phyloP scores from a whole-genome alignment of 2,113 vertebrate species.

The Heterotis niloticus region DNA sequence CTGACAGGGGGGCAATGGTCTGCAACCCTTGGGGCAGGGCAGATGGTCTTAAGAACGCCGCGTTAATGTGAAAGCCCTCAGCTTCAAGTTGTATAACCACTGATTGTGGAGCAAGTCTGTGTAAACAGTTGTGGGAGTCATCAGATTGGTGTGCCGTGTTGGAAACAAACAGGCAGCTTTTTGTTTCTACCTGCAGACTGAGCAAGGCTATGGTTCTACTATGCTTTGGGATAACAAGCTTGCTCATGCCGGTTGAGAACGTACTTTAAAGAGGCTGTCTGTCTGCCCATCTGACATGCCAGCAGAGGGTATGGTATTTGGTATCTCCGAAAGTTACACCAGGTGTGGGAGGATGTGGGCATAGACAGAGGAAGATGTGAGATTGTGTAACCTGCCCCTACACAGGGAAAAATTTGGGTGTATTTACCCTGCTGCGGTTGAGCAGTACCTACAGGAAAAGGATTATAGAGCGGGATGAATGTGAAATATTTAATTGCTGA shows the following conservation, averaged over 20 bases:
- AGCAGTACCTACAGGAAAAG: too few species aligned
- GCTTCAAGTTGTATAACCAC: neutral
- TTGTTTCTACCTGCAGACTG: conserved; percentile 42
- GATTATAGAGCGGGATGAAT: too few species aligned
- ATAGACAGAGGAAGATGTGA: too few species aligned
- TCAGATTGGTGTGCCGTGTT: conserved; percentile 38
- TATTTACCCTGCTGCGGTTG: too few species aligned
- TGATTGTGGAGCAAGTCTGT: conserved; percentile 32
- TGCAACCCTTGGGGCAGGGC: neutral
- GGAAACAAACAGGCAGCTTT: conserved; percentile 40
- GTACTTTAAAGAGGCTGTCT: conserved; percentile 1
- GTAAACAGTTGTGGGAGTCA: conserved; percentile 48
- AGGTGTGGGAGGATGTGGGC: too few species aligned
- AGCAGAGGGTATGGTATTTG: too few species aligned
- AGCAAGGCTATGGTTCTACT: conserved; percentile 32
- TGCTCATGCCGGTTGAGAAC: conserved; percentile 12
- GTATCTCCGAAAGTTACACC: too few species aligned
- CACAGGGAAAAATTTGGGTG: too few species aligned
- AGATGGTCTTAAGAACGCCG: neutral
- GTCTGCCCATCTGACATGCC: neutral
- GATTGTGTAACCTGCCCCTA: too few species aligned
- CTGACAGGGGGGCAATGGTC: neutral
- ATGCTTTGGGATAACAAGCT: conserved; percentile 12
- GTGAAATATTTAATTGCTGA: too few species aligned
- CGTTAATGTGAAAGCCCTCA: neutral